A percentile compares a stretch with the other conserved stretches of the same genome.
Conservation (phyloP, 2,113 vertebrate species). For the Puffinus mauretanicus region DNA sequence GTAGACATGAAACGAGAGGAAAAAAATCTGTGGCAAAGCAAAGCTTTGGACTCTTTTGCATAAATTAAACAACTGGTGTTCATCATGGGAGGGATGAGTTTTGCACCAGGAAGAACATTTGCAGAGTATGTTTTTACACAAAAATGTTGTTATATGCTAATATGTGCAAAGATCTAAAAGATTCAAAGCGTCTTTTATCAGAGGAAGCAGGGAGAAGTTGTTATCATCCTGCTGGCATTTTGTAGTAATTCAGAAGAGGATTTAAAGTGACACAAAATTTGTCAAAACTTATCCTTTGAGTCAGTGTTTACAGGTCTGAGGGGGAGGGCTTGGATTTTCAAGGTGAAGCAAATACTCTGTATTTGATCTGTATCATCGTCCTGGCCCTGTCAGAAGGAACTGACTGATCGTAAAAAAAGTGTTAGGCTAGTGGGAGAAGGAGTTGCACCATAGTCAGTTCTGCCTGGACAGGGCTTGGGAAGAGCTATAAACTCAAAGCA, state of each 20-base stretch:
- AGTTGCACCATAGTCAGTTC: not conserved
- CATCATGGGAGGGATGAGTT: not conserved
- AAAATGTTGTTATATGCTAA: not conserved
- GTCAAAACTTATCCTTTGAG: not conserved
- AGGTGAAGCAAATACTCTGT: not conserved
- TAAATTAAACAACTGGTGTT: not conserved
- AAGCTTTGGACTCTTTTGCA: not conserved
- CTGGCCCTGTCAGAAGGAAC: not conserved
- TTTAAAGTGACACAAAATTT: not conserved
- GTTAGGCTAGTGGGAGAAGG: not conserved
- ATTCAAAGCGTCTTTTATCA: not conserved
- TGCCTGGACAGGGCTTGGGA: not conserved
- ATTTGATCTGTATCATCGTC: accelerated
- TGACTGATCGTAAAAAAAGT: not conserved
- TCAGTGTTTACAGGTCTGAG: not conserved
- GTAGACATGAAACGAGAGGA: not conserved
- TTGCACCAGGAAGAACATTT: not conserved
- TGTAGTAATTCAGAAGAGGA: not conserved
- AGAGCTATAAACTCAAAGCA: not conserved
- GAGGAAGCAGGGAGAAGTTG: not conserved
- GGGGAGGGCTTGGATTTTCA: not conserved
- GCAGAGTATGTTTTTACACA: not conserved
- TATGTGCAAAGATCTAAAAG: not conserved
- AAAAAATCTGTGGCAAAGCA: not conserved
- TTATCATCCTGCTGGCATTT: not conserved